A percentile compares a stretch with the other conserved stretches of the same genome.
These are phyloP conservation scores for Oryctolagus cuniculus DNA, from an alignment of 2,113 vertebrate genomes.

Conservation along the genomic window DNA sequence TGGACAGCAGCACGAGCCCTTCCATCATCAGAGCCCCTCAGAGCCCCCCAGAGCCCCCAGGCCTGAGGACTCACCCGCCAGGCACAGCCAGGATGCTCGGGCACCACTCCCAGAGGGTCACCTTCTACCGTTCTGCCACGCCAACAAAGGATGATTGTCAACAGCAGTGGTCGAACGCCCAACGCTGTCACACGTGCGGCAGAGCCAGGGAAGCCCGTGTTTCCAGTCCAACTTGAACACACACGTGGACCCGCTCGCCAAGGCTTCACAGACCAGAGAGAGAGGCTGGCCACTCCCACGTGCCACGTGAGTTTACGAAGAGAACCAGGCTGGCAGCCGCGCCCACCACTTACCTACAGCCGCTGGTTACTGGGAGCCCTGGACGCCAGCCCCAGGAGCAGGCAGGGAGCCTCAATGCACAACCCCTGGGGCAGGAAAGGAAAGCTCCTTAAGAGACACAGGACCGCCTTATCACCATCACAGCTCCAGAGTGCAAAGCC, in stretches of 20 bases:
- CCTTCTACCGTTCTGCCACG: neutral
- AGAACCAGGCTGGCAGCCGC: neutral
- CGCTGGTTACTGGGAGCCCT: neutral
- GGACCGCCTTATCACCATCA: constrained; percentile 66
- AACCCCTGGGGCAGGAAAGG: neutral
- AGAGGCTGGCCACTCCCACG: neutral
- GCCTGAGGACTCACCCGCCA: too few relatives aligned
- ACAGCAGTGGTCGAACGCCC: too few relatives aligned
- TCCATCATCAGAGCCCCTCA: too few relatives aligned
- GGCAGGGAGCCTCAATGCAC: too few relatives aligned
- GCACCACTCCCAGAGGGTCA: neutral
- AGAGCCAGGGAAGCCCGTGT: neutral
- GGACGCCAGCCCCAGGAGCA: too few relatives aligned
- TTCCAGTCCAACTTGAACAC: constrained; percentile 40
- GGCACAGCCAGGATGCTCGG: neutral
- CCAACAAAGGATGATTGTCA: neutral
- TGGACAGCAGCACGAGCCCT: too few relatives aligned
- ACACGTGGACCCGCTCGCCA: constrained; percentile 5
- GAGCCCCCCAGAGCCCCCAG: too few relatives aligned
- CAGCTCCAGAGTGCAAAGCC: constrained; percentile 63
- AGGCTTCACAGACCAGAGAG: neutral
- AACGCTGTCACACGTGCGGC: too few relatives aligned
- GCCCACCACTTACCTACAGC: neutral
- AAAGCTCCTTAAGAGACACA: constrained; percentile 67
- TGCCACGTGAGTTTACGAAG: neutral